These are phyloP conservation scores for Bembecia ichneumoniformis DNA, from an alignment of 2,888 invertebrate species.

Conservation along the genomic window DNA sequence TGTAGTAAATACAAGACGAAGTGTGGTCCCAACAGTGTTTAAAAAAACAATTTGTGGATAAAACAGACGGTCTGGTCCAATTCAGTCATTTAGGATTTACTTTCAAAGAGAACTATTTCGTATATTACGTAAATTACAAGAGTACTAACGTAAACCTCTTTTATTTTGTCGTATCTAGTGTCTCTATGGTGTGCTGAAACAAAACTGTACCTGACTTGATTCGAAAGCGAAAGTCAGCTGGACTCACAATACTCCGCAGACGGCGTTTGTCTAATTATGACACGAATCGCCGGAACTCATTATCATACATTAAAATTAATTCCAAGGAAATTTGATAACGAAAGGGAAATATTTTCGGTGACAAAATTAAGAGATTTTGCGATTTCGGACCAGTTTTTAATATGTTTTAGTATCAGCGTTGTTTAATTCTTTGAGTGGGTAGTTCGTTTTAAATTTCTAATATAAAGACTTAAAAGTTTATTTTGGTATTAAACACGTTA, in stretches of 20 bases:
- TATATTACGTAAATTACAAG: too few relatives aligned
- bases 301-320: slow-evolving; percentile 58
- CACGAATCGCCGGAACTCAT: slow-evolving; percentile 32
- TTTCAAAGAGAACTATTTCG: too few relatives aligned
- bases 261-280: slow-evolving; percentile 24
- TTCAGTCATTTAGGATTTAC: too few relatives aligned
- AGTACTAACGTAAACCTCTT: too few relatives aligned
- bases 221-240: slow-evolving; percentile 20
- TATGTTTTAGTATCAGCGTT: background rate
- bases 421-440: background rate
- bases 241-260: slow-evolving; percentile 1
- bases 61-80: too few relatives aligned
- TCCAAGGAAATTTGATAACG: slow-evolving; percentile 29
- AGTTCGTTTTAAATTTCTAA: too few relatives aligned
- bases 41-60: too few relatives aligned
- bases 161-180: background rate
- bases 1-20: too few relatives aligned
- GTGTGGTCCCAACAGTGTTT: too few relatives aligned
- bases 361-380: background rate
- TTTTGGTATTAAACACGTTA: too few relatives aligned
- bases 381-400: background rate
- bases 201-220: slow-evolving; percentile 1
- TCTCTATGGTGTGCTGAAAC: background rate
- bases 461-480: too few relatives aligned
- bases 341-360: slow-evolving; percentile 10